Evolutionary conservation across 2,888 invertebrate genomes (phyloP).

Genomic region (Drosophila barbarae): DNA sequence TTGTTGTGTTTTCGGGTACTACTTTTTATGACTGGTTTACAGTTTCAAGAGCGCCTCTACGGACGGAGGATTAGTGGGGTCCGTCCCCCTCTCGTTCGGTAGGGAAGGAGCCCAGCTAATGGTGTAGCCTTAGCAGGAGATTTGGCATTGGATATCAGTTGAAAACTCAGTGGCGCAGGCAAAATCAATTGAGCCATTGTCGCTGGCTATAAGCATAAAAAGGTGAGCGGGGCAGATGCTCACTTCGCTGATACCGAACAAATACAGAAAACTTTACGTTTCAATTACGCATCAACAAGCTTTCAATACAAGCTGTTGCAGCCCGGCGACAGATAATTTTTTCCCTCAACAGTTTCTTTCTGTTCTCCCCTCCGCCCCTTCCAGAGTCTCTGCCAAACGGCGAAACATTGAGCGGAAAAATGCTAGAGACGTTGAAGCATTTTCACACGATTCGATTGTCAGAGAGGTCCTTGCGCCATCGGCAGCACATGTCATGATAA

Average conservation of each 20-base stretch:
- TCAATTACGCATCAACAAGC: slow-evolving; percentile 76
- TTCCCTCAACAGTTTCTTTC: slow-evolving; percentile 22
- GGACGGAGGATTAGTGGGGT: slow-evolving; percentile 51
- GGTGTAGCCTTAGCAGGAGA: neutral
- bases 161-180: neutral
- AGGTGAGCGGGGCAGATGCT: slow-evolving; percentile 13
- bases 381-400: slow-evolving; percentile 24
- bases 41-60: slow-evolving; percentile 54
- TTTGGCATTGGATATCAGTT: slow-evolving; percentile 11
- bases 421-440: slow-evolving; percentile 40
- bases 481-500: slow-evolving; percentile 54
- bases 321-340: slow-evolving; percentile 67
- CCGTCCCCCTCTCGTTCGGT: neutral
- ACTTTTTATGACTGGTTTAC: slow-evolving; percentile 66
- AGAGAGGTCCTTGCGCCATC: slow-evolving; percentile 24
- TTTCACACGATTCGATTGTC: slow-evolving; percentile 65
- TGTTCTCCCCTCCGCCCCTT: neutral
- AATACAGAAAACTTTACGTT: slow-evolving; percentile 68
- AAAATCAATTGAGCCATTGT: slow-evolving; percentile 27
- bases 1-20: slow-evolving; percentile 49
- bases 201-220: neutral
- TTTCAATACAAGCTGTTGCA: slow-evolving; percentile 75
- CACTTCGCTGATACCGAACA: slow-evolving; percentile 18
- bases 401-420: slow-evolving; percentile 46
- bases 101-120: neutral